phyloP scores from a whole-genome alignment of 2,113 vertebrate genomes.

The Percopsis transmontana region DNA sequence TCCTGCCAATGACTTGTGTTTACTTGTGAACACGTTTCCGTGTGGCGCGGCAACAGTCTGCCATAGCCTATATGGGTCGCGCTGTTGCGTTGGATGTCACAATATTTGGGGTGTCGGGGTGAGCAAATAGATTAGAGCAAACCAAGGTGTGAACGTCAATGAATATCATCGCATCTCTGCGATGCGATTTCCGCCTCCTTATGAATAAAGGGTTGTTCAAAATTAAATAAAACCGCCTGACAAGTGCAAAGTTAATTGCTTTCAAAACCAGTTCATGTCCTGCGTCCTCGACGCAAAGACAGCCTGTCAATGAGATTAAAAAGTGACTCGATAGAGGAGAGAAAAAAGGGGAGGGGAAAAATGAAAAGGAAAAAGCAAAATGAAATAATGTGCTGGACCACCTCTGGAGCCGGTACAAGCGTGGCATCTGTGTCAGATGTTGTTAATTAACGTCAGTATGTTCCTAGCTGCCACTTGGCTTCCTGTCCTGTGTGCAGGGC shows the following conservation, averaged over 20 bases:
- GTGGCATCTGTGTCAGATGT: constrained; percentile 84
- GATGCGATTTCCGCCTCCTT: constrained; percentile 33
- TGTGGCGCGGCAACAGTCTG: constrained; percentile 10
- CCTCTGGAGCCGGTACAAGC: constrained; percentile 80
- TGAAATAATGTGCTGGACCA: constrained; percentile 82
- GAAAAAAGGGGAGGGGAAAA: constrained; percentile 58
- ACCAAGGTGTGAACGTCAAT: constrained; percentile 73
- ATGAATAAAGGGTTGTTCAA: constrained; percentile 61
- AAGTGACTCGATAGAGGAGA: constrained; percentile 62
- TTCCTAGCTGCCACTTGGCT: constrained; percentile 77
- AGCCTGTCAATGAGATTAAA: constrained; percentile 77
- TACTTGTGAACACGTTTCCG: constrained; percentile 34
- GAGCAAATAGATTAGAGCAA: constrained; percentile 72
- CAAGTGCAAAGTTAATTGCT: constrained; percentile 73
- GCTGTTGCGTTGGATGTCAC: constrained; percentile 73
- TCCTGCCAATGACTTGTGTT: constrained; percentile 44
- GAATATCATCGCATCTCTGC: constrained; percentile 54
- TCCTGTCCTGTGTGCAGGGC: constrained; percentile 74
- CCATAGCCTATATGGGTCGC: constrained; percentile 58
- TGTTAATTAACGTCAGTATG: constrained; percentile 85
- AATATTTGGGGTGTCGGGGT: constrained; percentile 76
- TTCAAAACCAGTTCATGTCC: constrained; percentile 61
- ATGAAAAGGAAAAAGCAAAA: constrained; percentile 81
- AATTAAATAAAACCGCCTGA: constrained; percentile 69
- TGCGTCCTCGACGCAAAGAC: constrained; percentile 58